Base-by-base conservation (phyloP, 2,888 invertebrate genomes). In the Serripes groenlandicus region DNA sequence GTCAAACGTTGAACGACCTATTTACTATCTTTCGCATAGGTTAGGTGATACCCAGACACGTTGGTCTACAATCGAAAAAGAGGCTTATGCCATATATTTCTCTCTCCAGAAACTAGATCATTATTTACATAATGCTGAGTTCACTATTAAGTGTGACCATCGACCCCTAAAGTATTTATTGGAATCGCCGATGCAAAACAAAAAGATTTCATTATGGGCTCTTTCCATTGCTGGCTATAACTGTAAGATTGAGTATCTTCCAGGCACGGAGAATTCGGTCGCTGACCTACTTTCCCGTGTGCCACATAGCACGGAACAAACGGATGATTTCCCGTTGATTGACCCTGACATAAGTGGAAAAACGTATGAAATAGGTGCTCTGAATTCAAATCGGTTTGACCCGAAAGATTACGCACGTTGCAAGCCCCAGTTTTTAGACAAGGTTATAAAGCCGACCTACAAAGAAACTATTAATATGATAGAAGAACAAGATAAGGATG, bases 181-280 rank as follows among this genome's bases (percentile, higher is more conserved):
- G 2, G 75, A 80, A 18, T 81, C 80, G 5, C 81, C 81, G 0
- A 85, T 81, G 60, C 70, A 75, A 15, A 81, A 81, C n/a, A 81
- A 69, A 26, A 85, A 75, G 28, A 77, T 81, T 15, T 74, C 79
- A 35, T 30, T 81, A 35, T 78, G 77, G 84, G 81, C 84, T 5
- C 28, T 84, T 23, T 30, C 54, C 15, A 80, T 84, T 23, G 11
- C 72, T 18, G 74, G 68, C 4, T 84, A 84, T 52, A 81, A 78
- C 58, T 84, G 81, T 58, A 64, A n/a, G n/a, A 81, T 78, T 11
- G 78, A 78, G 18, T 84, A 75, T 23, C 52, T 81, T 0, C 34
- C 52, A 18, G 78, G 82, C 7, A 11, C 62, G 15, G 42, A 60
- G 11, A 23, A 60, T 28, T 60, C n/a, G 18, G 5, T 23, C 23